These are phyloP conservation scores for Pseudochirops cupreus DNA, from an alignment of 2,797 vertebrate species.

Conservation along the genomic window DNA sequence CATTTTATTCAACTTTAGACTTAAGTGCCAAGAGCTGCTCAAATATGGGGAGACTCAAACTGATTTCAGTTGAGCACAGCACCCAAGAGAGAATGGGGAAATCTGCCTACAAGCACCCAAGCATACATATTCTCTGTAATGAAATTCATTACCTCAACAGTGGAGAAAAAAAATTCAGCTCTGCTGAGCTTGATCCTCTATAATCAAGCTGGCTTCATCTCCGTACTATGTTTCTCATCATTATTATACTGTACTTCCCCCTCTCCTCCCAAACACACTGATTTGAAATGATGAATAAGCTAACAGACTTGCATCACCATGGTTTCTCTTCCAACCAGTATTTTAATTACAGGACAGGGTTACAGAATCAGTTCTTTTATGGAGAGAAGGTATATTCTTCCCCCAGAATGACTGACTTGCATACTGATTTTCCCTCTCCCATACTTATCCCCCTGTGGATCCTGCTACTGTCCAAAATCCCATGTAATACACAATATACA, in stretches of 20 bases:
- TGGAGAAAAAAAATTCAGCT: background rate
- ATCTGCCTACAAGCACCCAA: background rate
- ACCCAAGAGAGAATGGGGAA: background rate
- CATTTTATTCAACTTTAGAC: background rate
- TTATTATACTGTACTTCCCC: too few relatives aligned
- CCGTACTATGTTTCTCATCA: background rate
- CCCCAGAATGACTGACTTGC: background rate
- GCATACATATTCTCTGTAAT: background rate
- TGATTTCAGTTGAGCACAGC: background rate
- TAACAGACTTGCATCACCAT: background rate
- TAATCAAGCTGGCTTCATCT: background rate
- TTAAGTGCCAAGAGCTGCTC: background rate
- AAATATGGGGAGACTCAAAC: background rate
- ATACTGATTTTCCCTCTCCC: background rate
- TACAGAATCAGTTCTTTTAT: background rate
- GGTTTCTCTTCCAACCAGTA: background rate
- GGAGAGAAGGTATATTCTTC: background rate
- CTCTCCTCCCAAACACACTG: background rate
- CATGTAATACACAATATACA: background rate
- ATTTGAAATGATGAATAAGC: background rate
- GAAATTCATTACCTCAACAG: background rate
- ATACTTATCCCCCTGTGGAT: background rate
- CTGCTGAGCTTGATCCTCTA: background rate
- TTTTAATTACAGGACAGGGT: background rate
- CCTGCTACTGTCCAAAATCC: background rate